Conservation (phyloP, 2,113 vertebrate species). For the Sclerurus mexicanus region DNA sequence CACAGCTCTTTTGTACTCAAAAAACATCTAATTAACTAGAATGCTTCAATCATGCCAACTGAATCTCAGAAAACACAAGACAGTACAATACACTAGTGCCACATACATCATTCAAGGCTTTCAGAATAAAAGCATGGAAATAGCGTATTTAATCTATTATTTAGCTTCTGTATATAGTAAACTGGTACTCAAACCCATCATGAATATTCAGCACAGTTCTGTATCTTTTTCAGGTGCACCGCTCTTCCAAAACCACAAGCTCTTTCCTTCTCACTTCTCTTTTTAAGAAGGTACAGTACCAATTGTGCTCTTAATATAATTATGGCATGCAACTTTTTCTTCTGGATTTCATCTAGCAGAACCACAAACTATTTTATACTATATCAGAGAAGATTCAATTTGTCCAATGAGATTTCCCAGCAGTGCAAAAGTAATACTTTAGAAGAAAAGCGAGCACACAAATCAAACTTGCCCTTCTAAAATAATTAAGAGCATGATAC, state of each 20-base stretch:
- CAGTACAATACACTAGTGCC: neutral
- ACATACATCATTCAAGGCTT: neutral
- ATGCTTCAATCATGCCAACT: neutral
- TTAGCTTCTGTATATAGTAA: neutral
- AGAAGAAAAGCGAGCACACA: neutral
- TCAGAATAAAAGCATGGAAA: neutral
- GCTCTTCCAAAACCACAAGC: neutral
- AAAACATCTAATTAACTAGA: neutral
- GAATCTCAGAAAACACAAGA: slow-evolving; percentile 7
- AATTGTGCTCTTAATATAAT: neutral
- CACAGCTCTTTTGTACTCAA: neutral
- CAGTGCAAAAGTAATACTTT: neutral
- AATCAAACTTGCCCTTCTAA: neutral
- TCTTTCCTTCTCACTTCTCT: neutral
- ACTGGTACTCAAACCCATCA: neutral
- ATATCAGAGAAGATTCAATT: neutral
- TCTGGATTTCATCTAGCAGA: neutral
- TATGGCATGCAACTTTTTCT: neutral
- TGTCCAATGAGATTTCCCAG: neutral
- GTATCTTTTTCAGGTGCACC: neutral
- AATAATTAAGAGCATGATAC: neutral
- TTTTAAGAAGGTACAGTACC: neutral
- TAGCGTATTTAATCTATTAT: slow-evolving; percentile 4
- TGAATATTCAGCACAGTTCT: neutral
- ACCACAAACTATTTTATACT: neutral